These are phyloP conservation scores for Monoplex corrugatus DNA, from an alignment of 2,888 invertebrate genomes.

Conservation along the genomic window DNA sequence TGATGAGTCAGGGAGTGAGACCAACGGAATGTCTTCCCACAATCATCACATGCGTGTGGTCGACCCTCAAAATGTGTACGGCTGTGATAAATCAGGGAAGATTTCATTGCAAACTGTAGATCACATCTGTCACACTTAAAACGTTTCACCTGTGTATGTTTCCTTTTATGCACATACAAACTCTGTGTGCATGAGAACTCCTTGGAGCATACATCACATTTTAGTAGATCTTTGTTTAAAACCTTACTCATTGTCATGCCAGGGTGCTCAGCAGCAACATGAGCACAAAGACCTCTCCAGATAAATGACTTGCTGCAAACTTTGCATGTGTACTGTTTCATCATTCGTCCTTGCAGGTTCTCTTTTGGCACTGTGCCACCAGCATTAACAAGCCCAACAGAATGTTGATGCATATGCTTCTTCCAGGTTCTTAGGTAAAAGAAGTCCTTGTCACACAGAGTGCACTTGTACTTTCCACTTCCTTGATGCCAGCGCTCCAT, in stretches of 20 bases:
- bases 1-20: conserved; percentile 6
- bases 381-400: not conserved
- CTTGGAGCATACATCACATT: conserved; percentile 30
- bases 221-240: not conserved
- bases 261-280: conserved; percentile 16
- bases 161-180: conserved; percentile 23
- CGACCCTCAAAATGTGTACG: conserved; percentile 24
- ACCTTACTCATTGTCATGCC: conserved; percentile 8
- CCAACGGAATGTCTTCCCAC: conserved; percentile 47
- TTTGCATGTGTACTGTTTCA: conserved; percentile 37
- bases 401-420: conserved; percentile 25
- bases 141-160: conserved; percentile 8
- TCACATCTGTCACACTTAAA: conserved; percentile 36
- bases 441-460: not conserved
- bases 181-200: conserved; percentile 32
- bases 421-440: conserved; percentile 14
- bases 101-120: conserved; percentile 9
- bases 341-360: not conserved
- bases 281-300: conserved; percentile 16
- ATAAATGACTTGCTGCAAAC: conserved; percentile 11
- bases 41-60: conserved; percentile 29
- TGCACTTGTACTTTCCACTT: not conserved
- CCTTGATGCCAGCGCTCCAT: not conserved
- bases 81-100: conserved; percentile 19
- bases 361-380: not conserved